Percentiles rank a stretch among this genome's conserved stretches.
Evolutionary conservation across 2,888 invertebrate genomes (phyloP).

Genomic region (Megalurothrips usitatus): DNA sequence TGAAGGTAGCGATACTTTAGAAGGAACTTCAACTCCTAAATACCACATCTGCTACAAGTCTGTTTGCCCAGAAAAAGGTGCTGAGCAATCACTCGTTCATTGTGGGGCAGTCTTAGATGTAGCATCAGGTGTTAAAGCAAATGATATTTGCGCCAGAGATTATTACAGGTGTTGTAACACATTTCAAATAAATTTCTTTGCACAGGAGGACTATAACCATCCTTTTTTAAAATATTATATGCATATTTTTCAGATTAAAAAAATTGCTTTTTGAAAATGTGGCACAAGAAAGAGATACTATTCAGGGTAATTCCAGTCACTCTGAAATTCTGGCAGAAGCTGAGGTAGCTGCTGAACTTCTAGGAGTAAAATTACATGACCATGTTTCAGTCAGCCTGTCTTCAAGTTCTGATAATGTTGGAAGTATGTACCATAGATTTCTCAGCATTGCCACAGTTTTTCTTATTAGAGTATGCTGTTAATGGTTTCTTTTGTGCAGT

Average conservation of each 20-base stretch:
- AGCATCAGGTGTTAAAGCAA: not conserved
- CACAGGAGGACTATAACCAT: not conserved
- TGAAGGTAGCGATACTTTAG: not conserved
- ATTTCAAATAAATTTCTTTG: not conserved
- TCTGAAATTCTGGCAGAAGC: not conserved
- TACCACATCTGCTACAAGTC: not conserved
- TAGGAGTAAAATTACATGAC: constrained; percentile 9
- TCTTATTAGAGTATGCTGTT: not conserved
- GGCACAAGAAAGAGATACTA: not conserved
- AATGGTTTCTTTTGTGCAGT: not conserved
- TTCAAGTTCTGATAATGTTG: not conserved
- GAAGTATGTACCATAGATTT: not conserved
- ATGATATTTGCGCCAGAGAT: not conserved
- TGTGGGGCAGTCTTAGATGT: not conserved
- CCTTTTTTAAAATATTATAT: not conserved
- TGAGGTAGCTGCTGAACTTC: not conserved
- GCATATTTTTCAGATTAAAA: not conserved
- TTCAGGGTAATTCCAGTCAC: not conserved
- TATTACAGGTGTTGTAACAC: not conserved
- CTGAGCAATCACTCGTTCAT: not conserved
- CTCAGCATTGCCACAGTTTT: not conserved
- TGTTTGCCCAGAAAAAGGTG: not conserved
- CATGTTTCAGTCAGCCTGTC: not conserved
- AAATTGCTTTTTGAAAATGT: not conserved
- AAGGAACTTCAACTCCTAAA: not conserved